These are phyloP conservation scores for Leucoraja ocellata DNA, from an alignment of 2,797 vertebrate genomes.

Conservation along the genomic window DNA sequence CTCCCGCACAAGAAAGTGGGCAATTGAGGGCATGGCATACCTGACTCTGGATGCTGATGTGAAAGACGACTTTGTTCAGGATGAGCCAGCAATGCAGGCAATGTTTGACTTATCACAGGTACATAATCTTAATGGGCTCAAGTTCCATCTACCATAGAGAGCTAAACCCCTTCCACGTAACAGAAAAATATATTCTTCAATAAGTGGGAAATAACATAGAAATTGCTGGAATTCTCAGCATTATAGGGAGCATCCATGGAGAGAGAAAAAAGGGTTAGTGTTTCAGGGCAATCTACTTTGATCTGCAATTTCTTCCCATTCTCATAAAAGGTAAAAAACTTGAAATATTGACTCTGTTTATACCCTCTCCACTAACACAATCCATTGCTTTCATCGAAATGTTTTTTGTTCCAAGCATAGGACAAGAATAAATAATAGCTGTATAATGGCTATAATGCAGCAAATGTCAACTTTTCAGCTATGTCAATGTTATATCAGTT, in stretches of 20 bases:
- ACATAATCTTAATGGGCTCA: neutral
- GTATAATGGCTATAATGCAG: neutral
- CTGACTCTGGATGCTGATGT: constrained; percentile 93
- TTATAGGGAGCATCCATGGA: no score
- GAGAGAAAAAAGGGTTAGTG: no score
- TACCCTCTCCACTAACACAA: no score
- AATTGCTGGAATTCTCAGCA: no score
- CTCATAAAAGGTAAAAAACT: no score
- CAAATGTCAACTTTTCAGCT: neutral
- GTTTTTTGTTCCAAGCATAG: neutral
- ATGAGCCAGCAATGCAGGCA: constrained; percentile 81
- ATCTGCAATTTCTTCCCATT: no score
- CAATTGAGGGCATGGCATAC: constrained; percentile 87
- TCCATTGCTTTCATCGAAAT: no score
- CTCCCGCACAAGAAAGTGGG: constrained; percentile 84
- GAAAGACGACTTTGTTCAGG: constrained; percentile 95
- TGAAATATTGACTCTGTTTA: no score
- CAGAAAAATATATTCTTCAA: neutral
- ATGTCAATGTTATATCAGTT: neutral
- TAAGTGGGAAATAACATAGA: neutral
- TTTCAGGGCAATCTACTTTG: no score
- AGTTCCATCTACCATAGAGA: neutral
- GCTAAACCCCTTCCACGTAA: neutral
- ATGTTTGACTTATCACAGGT: constrained; percentile 96
- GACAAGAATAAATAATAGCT: neutral